Conservation (phyloP, 2,888 invertebrate species). For the Pachliopta kotzebuea region DNA sequence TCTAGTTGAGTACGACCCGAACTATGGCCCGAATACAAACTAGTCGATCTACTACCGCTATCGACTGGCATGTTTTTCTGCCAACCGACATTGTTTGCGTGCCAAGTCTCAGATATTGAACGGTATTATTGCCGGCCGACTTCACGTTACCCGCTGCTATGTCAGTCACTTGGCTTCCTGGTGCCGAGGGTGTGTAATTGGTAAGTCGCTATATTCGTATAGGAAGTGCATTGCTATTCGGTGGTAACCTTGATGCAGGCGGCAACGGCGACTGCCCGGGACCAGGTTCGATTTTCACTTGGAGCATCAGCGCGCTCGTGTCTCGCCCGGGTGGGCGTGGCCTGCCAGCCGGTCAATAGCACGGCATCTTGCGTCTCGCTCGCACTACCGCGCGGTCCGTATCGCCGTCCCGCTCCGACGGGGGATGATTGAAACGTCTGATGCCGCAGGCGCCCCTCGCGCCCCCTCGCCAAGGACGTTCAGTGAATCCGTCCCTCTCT, state of each 20-base stretch:
- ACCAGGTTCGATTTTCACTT: conserved; percentile 79
- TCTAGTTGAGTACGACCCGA: conserved; percentile 16
- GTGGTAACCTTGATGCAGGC: conserved; percentile 70
- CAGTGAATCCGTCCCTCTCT: conserved; percentile 81
- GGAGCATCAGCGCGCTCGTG: conserved; percentile 73
- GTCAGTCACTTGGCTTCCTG: conserved; percentile 39
- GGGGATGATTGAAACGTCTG: conserved; percentile 81
- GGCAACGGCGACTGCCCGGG: conserved; percentile 75
- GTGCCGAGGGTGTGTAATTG: conserved; percentile 37
- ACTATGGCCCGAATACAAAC: conserved; percentile 14
- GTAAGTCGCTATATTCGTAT: conserved; percentile 36
- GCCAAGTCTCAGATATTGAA: conserved; percentile 67
- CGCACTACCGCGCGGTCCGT: conserved; percentile 40
- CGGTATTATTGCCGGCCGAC: conserved; percentile 56
- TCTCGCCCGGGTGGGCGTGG: conserved; percentile 80
- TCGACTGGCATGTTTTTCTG: conserved; percentile 65
- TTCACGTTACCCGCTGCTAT: conserved; percentile 43
- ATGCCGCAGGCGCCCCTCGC: conserved; percentile 80
- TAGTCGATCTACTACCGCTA: conserved; percentile 48
- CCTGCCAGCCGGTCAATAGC: conserved; percentile 78
- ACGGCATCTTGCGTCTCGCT: conserved; percentile 66
- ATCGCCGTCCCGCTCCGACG: conserved; percentile 59
- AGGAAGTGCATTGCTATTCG: conserved; percentile 62
- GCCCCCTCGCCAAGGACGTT: conserved; percentile 79
- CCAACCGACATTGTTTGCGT: conserved; percentile 67